Conservation (phyloP, 37 sponge, comb jelly and placozoan species). For the Chondrosia reniformis region DNA sequence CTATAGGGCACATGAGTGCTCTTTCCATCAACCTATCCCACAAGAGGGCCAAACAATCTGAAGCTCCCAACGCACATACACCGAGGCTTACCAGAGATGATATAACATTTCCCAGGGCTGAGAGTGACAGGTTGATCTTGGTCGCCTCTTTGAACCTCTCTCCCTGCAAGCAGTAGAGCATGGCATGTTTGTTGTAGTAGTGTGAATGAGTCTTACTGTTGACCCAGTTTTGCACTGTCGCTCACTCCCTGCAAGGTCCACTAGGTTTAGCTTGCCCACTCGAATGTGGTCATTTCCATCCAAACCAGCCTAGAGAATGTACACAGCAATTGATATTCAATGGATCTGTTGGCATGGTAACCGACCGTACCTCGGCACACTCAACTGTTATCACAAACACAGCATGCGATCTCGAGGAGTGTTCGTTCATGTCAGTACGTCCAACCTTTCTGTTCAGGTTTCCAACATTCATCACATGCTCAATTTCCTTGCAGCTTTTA, state of each 20-base stretch:
- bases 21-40: constrained; percentile 81
- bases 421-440: constrained; percentile 96
- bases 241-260: constrained; percentile 98
- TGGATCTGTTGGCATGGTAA: too few relatives aligned
- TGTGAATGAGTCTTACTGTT: constrained; percentile 36
- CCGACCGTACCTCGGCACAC: constrained; percentile 74
- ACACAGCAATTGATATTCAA: too few relatives aligned
- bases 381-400: constrained; percentile 96
- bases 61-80: not conserved
- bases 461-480: constrained; percentile 96
- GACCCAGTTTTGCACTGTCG: constrained; percentile 89
- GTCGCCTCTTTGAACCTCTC: constrained; percentile 92
- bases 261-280: constrained; percentile 97
- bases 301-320: constrained; percentile 39
- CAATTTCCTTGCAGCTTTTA: constrained; percentile 96
- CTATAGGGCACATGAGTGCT: constrained; percentile 87
- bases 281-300: constrained; percentile 89
- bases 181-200: not conserved
- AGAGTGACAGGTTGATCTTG: constrained; percentile 96
- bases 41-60: not conserved
- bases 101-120: constrained; percentile 97
- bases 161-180: constrained; percentile 42
- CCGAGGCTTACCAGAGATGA: constrained; percentile 70
- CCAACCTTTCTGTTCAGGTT: constrained; percentile 93
- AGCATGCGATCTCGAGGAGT: constrained; percentile 99